These are phyloP conservation scores for Melanotaenia parkinsoni DNA, from an alignment of 2,797 vertebrate genomes.

Conservation along the genomic window DNA sequence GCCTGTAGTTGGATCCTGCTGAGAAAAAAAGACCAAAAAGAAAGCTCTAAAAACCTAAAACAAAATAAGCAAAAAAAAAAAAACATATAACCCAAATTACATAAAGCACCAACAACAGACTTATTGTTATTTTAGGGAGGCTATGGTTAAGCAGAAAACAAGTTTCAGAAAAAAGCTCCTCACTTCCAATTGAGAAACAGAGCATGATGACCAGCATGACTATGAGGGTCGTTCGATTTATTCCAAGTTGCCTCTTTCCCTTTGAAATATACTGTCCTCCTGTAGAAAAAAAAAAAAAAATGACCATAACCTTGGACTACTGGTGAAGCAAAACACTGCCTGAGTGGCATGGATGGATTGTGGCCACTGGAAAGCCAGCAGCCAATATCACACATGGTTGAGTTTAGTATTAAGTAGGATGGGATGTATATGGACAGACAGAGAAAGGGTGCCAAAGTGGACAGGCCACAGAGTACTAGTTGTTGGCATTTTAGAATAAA, in stretches of 20 bases:
- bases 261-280: slow-evolving; percentile 29
- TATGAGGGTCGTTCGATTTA: slow-evolving; percentile 44
- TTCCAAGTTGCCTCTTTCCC: slow-evolving; percentile 35
- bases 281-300: slow-evolving; percentile 18
- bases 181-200: slow-evolving; percentile 29
- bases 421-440: slow-evolving; percentile 51
- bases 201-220: slow-evolving; percentile 28
- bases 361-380: slow-evolving; percentile 55
- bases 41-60: neutral
- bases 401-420: slow-evolving; percentile 67
- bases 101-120: neutral
- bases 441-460: slow-evolving; percentile 29
- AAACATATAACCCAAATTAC: neutral
- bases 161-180: slow-evolving; percentile 17
- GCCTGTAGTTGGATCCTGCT: slow-evolving; percentile 11
- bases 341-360: slow-evolving; percentile 54
- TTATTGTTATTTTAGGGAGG: neutral
- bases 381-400: slow-evolving; percentile 77
- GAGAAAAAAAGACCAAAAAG: slow-evolving; percentile 2
- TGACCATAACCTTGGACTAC: slow-evolving; percentile 34
- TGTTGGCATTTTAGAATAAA: slow-evolving; percentile 37
- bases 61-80: neutral
- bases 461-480: slow-evolving; percentile 33
- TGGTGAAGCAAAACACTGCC: slow-evolving; percentile 43
- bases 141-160: neutral